A percentile compares a stretch with the other conserved stretches of the same genome.
phyloP scores from a whole-genome alignment of 2,797 vertebrate genomes.

The Scolopax rusticola region DNA sequence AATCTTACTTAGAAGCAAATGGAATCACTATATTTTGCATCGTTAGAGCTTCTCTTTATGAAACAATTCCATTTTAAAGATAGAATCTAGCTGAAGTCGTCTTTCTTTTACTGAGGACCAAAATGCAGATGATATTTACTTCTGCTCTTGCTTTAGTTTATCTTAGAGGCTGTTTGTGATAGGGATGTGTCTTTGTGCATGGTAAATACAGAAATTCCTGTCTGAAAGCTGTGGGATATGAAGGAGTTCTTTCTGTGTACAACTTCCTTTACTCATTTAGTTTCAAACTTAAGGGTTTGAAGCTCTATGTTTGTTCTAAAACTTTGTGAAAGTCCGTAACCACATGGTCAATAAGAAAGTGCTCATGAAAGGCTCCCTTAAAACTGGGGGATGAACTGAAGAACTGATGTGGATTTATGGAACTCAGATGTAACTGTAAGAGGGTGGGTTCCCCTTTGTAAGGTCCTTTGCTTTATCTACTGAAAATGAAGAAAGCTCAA shows the following conservation, averaged over 20 bases:
- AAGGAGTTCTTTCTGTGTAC: neutral
- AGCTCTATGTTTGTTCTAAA: neutral
- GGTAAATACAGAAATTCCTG: conserved; percentile 8
- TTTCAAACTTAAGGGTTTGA: neutral
- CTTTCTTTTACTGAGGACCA: neutral
- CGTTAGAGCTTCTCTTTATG: neutral
- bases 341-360: neutral
- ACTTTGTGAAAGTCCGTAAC: neutral
- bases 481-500: neutral
- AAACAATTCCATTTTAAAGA: neutral
- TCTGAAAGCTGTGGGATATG: neutral
- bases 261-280: neutral
- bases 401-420: neutral
- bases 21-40: neutral
- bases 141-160: conserved; percentile 30
- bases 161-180: conserved; percentile 26
- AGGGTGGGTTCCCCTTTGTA: neutral
- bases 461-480: neutral
- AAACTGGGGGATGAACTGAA: neutral
- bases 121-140: conserved; percentile 20
- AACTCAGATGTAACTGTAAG: neutral
- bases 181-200: neutral
- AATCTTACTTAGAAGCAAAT: neutral
- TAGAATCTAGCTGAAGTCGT: neutral
- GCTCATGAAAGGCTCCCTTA: rapidly evolving